Base-by-base conservation (phyloP, 2,797 vertebrate species). In the Natrix natrix region DNA sequence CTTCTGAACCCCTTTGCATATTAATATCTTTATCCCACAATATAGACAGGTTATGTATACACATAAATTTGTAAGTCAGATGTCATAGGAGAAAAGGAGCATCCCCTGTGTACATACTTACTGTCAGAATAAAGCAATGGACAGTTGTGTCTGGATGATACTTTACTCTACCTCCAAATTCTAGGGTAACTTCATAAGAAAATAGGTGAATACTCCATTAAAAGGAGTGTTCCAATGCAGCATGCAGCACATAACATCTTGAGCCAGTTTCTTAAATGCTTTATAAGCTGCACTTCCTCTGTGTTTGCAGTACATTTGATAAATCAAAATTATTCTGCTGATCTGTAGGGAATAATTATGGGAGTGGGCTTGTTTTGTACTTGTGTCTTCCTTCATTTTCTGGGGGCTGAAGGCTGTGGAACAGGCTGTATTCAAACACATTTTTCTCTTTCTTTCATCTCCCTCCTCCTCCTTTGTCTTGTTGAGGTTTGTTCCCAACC, bases 401-500 rank as follows among this genome's bases (percentile, higher is more conserved):
- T 69, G 83, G 86, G 91, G 87, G 57, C 92, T 91, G 57, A 48
- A 56, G 90, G 90, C 90, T 63, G 52, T 52, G 69, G 59, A 93
- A 91, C 69, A 89, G n/a, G 86, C 88, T 91, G 87, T 20, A 86
- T 93, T 92, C 86, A 74, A 32, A 69, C 28, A 8, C 59, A 83
- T 89, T 61, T n/a, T 78, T 59, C 66, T 54, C 43, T 52, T 48
- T 32, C 56, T 57, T 60, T 52, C 52, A 16, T 20, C 20, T 57
- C 54, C n/a, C 17, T 61, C 55, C 56, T 60, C 48, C 48, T 52
- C 87, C 13, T 91, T 92, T 78, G 86, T 88, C 92, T 93, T 92
- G 92, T 94, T 96, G 94, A 95, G 66, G 61, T 94, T 93, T 94
- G 94, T 95, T 96, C 95, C 95, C 95, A 90, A 90, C 61, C 92